phyloP scores from a whole-genome alignment of 2,797 vertebrate species.

The Anomalospiza imberbis region DNA sequence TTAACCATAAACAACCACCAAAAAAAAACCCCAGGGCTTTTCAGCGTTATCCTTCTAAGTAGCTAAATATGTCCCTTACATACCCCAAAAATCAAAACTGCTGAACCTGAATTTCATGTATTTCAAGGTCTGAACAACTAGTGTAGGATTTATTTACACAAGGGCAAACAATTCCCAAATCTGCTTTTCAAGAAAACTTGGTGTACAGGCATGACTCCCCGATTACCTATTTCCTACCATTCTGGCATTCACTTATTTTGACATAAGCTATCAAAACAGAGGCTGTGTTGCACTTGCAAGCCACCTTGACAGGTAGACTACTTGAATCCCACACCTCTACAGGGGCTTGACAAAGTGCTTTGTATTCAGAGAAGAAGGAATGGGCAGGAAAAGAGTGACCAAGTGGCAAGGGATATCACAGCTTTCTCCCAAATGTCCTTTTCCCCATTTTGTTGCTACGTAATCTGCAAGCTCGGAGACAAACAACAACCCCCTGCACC shows the following conservation, averaged over 20 bases:
- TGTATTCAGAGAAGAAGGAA: not conserved
- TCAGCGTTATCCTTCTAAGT: not conserved
- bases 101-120: not conserved
- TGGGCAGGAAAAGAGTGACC: not conserved
- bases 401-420: not conserved
- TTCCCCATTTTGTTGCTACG: not conserved
- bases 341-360: not conserved
- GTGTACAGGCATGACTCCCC: not conserved
- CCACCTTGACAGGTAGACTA: not conserved
- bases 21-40: not conserved
- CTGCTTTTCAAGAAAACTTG: not conserved
- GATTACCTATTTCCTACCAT: not conserved
- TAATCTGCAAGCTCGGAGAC: not conserved
- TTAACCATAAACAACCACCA: not conserved
- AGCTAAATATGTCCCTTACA: not conserved
- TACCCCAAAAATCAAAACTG: not conserved
- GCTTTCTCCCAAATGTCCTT: not conserved
- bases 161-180: not conserved
- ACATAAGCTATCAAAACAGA: not conserved
- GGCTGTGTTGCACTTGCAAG: not conserved
- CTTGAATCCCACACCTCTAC: not conserved
- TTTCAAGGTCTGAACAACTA: not conserved
- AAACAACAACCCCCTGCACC: not conserved
- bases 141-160: not conserved
- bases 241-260: not conserved